A percentile compares a stretch with the other conserved stretches of the same genome.
Evolutionary conservation across 2,888 invertebrate species (phyloP).

Genomic region (Perizoma affinitatum): DNA sequence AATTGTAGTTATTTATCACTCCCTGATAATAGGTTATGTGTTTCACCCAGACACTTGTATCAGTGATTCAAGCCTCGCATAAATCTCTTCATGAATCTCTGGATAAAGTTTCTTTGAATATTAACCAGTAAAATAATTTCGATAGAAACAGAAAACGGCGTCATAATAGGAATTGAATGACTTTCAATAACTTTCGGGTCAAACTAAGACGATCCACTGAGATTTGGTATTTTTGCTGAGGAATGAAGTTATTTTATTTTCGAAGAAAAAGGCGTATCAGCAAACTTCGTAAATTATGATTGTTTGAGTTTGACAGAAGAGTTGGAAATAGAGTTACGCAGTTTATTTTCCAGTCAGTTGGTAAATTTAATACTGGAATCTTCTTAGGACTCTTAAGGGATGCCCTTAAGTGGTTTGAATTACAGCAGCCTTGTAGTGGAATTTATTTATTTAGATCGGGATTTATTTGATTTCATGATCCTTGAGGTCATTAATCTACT

Average conservation of each 20-base stretch:
- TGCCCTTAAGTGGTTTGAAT: constrained; percentile 2
- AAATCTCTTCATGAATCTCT: no score
- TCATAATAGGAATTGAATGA: constrained; percentile 37
- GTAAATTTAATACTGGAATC: constrained; percentile 7
- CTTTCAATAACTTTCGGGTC: constrained; percentile 37
- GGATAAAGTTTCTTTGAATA: no score
- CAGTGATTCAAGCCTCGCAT: constrained; percentile 4
- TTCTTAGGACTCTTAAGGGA: background rate
- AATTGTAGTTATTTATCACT: background rate
- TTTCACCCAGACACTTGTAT: constrained; percentile 4
- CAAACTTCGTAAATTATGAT: constrained; percentile 32
- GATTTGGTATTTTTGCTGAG: constrained; percentile 28
- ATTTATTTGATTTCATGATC: no score
- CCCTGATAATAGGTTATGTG: constrained; percentile 6
- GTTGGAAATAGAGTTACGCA: constrained; percentile 14
- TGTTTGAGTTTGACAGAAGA: constrained; percentile 24
- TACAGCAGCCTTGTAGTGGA: constrained; percentile 9
- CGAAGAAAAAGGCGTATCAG: constrained; percentile 23
- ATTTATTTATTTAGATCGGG: no score
- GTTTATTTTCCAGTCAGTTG: constrained; percentile 16
- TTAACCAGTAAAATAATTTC: constrained; percentile 20
- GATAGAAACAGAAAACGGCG: constrained; percentile 26
- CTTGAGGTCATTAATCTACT: no score
- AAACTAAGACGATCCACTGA: constrained; percentile 36
- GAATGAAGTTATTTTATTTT: constrained; percentile 30